Evolutionary conservation across 1,140 invertebrate genomes (phyloP).

Genomic region (Eriosoma lanigerum): DNA sequence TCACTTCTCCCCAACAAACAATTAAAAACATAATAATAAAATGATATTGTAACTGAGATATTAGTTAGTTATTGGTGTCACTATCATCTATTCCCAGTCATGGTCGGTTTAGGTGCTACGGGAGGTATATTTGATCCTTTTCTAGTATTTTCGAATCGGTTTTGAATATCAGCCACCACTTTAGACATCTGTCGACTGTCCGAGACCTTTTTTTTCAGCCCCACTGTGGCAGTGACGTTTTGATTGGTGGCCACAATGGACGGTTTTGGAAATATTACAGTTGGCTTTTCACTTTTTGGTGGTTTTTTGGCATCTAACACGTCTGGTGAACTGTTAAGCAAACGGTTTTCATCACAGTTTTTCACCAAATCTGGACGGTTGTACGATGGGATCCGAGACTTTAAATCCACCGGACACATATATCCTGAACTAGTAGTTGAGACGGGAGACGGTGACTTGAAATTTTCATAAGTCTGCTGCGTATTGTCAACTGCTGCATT

Average conservation of each 20-base stretch:
- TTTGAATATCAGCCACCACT: not conserved
- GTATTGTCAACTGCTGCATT: not conserved
- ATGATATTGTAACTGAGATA: not conserved
- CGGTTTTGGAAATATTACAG: not conserved
- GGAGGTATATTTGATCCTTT: not conserved
- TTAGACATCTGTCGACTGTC: not conserved
- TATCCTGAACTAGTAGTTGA: not conserved
- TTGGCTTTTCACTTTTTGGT: not conserved
- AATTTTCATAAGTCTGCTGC: slow-evolving; percentile 16
- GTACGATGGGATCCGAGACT: not conserved
- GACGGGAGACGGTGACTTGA: not conserved
- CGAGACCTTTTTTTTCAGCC: slow-evolving; percentile 31
- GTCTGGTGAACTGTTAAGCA: slow-evolving; percentile 14
- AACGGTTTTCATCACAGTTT: slow-evolving; percentile 31
- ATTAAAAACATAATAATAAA: not conserved
- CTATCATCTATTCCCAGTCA: not conserved
- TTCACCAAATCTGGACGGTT: slow-evolving; percentile 18
- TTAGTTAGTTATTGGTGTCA: not conserved
- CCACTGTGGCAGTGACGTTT: slow-evolving; percentile 9
- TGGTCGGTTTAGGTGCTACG: not conserved
- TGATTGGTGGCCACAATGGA: not conserved
- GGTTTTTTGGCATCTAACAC: not conserved
- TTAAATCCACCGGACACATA: not conserved
- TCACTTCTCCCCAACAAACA: not conserved
- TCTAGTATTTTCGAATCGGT: not conserved